A percentile compares a stretch with the other conserved stretches of the same genome.
These are phyloP conservation scores for Dexiosoma caninum DNA, from an alignment of 2,888 invertebrate species.

Conservation along the genomic window DNA sequence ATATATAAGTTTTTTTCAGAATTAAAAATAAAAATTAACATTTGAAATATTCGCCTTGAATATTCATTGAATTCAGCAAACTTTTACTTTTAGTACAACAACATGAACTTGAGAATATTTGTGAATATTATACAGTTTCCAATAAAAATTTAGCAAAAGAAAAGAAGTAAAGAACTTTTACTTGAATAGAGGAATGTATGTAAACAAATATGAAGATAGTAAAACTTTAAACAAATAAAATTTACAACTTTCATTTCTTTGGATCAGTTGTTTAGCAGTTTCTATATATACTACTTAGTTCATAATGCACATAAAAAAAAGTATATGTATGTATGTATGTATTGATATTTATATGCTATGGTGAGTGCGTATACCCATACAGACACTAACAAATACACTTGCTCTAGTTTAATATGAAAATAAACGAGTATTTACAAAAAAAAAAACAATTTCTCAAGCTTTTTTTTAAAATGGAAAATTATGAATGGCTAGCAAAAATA, in stretches of 20 bases:
- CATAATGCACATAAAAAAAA: no score
- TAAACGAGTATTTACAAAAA: neutral
- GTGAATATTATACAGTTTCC: neutral
- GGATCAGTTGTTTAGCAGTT: neutral
- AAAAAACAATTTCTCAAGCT: slow-evolving; percentile 23
- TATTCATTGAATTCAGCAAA: neutral
- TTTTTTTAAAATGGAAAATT: slow-evolving; percentile 39
- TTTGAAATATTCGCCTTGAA: no score
- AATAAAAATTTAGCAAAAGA: neutral
- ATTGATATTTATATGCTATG: neutral
- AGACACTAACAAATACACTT: neutral
- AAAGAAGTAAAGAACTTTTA: neutral
- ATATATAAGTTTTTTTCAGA: no score
- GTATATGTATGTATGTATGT: no score
- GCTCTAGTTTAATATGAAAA: slow-evolving; percentile 19
- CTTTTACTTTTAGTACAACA: slow-evolving; percentile 33
- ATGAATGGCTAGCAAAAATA: slow-evolving; percentile 8
- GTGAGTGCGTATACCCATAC: neutral
- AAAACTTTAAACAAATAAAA: slow-evolving; percentile 5
- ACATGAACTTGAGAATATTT: slow-evolving; percentile 9
- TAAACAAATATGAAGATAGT: neutral
- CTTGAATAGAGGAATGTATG: no score
- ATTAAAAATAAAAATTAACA: no score
- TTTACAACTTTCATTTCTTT: neutral
- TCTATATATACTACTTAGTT: no score